Conservation (phyloP, 2,888 invertebrate species). For the Dasysyrphus albostriatus region DNA sequence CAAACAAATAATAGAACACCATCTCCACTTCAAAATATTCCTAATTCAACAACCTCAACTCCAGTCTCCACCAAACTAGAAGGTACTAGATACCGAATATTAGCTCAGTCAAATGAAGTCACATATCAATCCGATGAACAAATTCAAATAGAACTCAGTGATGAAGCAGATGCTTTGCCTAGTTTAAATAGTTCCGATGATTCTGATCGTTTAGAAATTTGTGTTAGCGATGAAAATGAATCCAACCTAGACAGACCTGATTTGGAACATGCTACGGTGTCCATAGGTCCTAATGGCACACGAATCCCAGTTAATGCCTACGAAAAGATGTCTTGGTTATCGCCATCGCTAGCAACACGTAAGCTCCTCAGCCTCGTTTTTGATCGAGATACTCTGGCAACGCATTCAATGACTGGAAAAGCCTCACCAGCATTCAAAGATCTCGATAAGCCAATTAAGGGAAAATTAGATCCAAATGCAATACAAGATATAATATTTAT, state of each 20-base stretch:
- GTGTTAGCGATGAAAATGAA: slow-evolving; percentile 76
- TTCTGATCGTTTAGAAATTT: slow-evolving; percentile 80
- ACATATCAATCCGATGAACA: slow-evolving; percentile 77
- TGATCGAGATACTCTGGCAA: slow-evolving; percentile 86
- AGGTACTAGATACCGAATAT: slow-evolving; percentile 79
- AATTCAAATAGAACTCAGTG: slow-evolving; percentile 79
- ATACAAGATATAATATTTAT: slow-evolving; percentile 86
- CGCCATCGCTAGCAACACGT: slow-evolving; percentile 85
- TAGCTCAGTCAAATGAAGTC: slow-evolving; percentile 75
- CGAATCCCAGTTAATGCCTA: slow-evolving; percentile 82
- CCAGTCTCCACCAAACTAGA: slow-evolving; percentile 23
- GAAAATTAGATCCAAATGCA: slow-evolving; percentile 84
- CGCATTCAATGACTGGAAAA: slow-evolving; percentile 87
- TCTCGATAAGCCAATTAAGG: slow-evolving; percentile 81
- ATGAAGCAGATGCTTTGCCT: slow-evolving; percentile 77
- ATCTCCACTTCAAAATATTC: slow-evolving; percentile 29
- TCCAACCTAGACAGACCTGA: slow-evolving; percentile 36
- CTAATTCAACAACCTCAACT: slow-evolving; percentile 68
- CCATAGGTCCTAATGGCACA: slow-evolving; percentile 84
- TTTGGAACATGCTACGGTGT: slow-evolving; percentile 65
- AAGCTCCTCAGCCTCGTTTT: slow-evolving; percentile 86
- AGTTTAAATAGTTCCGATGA: slow-evolving; percentile 79
- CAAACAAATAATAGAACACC: neutral
- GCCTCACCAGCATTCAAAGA: slow-evolving; percentile 85
- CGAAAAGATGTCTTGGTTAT: slow-evolving; percentile 85